Conservation (phyloP, 1,140 invertebrate species). For the Drosophila ananassae region DNA sequence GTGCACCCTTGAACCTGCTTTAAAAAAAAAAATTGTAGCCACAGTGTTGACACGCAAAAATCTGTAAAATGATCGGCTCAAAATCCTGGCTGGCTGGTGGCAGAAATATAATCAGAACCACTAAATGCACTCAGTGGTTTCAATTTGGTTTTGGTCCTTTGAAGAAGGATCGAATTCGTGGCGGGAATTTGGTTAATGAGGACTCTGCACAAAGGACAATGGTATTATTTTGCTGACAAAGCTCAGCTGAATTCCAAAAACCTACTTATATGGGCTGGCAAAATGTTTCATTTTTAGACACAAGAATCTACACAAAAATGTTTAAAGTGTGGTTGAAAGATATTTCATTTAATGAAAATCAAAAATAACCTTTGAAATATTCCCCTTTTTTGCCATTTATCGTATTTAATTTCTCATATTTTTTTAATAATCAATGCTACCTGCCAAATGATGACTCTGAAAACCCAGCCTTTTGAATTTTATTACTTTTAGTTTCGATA, state of each 20-base stretch:
- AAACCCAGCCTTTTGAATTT: constrained; percentile 28
- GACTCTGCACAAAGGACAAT: not conserved
- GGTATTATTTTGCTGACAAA: not conserved
- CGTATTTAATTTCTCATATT: not conserved
- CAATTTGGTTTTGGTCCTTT: not conserved
- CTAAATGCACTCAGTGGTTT: constrained; percentile 15
- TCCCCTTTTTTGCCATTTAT: not conserved
- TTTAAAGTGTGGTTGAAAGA: no score
- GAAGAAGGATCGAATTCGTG: constrained; percentile 6
- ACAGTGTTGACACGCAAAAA: constrained; percentile 54
- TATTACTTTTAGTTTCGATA: constrained; percentile 39
- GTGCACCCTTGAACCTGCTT: not conserved
- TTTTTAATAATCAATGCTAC: not conserved
- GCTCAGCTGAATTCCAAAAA: not conserved
- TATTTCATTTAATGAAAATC: no score
- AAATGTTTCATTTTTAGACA: not conserved
- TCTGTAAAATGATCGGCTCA: constrained; percentile 52
- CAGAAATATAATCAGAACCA: constrained; percentile 27
- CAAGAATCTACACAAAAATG: no score
- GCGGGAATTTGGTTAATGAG: not conserved
- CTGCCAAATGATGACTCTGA: constrained; percentile 13
- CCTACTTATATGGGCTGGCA: no score
- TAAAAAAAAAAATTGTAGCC: constrained; percentile 24
- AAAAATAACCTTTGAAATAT: not conserved
- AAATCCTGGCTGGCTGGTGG: constrained; percentile 2